Base-by-base conservation (phyloP, 1,140 invertebrate genomes). In the Drosophila kanapiae region DNA sequence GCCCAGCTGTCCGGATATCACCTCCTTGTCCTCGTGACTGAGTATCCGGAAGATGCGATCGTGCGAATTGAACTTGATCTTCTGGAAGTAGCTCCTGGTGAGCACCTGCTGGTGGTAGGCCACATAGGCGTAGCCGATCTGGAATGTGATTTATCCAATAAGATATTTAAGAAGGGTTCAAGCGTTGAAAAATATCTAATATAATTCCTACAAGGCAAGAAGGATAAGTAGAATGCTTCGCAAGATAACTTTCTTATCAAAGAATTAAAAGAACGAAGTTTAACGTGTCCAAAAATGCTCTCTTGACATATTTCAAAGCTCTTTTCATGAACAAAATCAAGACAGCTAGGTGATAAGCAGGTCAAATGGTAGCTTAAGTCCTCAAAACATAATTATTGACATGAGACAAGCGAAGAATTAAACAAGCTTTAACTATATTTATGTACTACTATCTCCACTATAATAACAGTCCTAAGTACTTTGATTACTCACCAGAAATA, bases 61-160 rank as follows among this genome's bases (percentile, higher is more conserved):
- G 7, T 95, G 95, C 71, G 97, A 96, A 78, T 96, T 97, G 93
- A 98, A 97, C 85, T 97, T 96, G 43, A 97, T 96, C 84, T 95
- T 95, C 40, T 97, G 95, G 88, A 97, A 98, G 92, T 97, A 97
- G 1, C 96, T 96, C 83, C 95, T 95, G 75, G 97, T 95, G 6
- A 97, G 92, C 2, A 97, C 95, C 85, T 97, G 96, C 83, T 96
- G 96, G 57, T 96, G 95, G 86, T 98, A 97, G 42, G 97, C 95
- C 8, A 97, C 94, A 75, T 98, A 97, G 0, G 97, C 96, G 80
- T 97, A 97, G 6, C 95, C 96, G 7, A 98, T 95, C 92, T 93
- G 37, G 2, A 9, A 23, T 23, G 8, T 58, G 6, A 45, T 18
- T 16, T 9, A 11, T 14, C 5, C 5, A 40, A 40, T 14, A 40